A percentile compares a stretch with the other conserved stretches of the same genome.
These are phyloP conservation scores for Andinoacara biseriatus DNA, from an alignment of 2,113 vertebrate species.

Conservation along the genomic window DNA sequence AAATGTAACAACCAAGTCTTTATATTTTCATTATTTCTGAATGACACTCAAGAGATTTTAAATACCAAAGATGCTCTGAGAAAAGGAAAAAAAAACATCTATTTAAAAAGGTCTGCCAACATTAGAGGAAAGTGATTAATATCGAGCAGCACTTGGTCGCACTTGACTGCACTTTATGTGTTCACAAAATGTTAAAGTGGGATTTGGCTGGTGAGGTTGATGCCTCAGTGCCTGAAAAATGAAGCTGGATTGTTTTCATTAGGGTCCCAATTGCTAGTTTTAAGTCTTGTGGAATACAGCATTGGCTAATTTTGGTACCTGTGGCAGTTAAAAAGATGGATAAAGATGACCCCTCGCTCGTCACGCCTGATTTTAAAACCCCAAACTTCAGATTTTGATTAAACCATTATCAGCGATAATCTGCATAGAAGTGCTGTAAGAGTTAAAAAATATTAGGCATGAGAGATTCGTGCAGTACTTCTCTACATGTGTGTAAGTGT, in stretches of 20 bases:
- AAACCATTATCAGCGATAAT: background rate
- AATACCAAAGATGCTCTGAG: background rate
- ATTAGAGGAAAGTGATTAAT: background rate
- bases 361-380: background rate
- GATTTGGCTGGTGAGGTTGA: background rate
- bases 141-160: background rate
- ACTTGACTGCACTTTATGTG: background rate
- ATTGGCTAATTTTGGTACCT: background rate
- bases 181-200: background rate
- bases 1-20: background rate
- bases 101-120: background rate
- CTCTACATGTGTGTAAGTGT: background rate
- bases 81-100: background rate
- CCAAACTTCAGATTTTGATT: background rate
- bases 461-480: background rate
- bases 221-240: background rate
- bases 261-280: background rate
- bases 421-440: background rate
- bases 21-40: background rate
- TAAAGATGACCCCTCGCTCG: too few species aligned
- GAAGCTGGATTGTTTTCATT: background rate
- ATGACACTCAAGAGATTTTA: background rate
- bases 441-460: background rate
- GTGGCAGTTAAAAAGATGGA: background rate
- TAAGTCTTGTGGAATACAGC: background rate